These are phyloP conservation scores for Hippocampus abdominalis DNA, from an alignment of 2,113 vertebrate species.

Conservation along the genomic window DNA sequence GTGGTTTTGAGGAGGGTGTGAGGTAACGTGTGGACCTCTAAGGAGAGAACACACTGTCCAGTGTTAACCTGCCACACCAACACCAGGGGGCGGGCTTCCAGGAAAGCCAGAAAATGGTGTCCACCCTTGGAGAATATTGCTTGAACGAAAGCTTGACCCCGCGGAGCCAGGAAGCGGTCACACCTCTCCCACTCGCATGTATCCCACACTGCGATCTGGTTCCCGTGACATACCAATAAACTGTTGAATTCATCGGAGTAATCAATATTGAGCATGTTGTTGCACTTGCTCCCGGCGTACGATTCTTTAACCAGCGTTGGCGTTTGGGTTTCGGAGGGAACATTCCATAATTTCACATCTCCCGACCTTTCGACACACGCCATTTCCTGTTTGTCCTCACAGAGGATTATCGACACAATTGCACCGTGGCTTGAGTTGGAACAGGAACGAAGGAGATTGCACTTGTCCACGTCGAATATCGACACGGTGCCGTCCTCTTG, in stretches of 20 bases:
- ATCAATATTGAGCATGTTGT: conserved; percentile 59
- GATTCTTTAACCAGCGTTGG: conserved; percentile 52
- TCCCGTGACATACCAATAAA: conserved; percentile 69
- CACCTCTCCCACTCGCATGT: conserved; percentile 52
- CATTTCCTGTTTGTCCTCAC: conserved; percentile 42
- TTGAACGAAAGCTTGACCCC: conserved; percentile 54
- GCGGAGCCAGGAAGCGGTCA: conserved; percentile 65
- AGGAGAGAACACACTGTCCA: conserved; percentile 72
- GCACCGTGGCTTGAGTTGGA: conserved; percentile 39
- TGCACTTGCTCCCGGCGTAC: conserved; percentile 8
- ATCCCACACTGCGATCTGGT: conserved; percentile 67
- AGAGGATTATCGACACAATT: conserved; percentile 51
- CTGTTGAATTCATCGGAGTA: conserved; percentile 24
- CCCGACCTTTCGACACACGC: conserved; percentile 66
- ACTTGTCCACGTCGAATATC: conserved; percentile 58
- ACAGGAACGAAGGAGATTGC: conserved; percentile 39
- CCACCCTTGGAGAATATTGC: conserved; percentile 62
- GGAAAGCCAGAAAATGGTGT: conserved; percentile 67
- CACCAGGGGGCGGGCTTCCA: conserved; percentile 54
- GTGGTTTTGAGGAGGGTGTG: conserved; percentile 52
- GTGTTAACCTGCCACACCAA: conserved; percentile 69
- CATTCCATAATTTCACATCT: conserved; percentile 67
- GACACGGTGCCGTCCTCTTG: conserved; percentile 63
- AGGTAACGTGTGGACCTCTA: conserved; percentile 44
- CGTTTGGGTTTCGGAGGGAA: conserved; percentile 39